Evolutionary conservation across 2,113 vertebrate genomes (phyloP).

Genomic region (Bubo bubo): DNA sequence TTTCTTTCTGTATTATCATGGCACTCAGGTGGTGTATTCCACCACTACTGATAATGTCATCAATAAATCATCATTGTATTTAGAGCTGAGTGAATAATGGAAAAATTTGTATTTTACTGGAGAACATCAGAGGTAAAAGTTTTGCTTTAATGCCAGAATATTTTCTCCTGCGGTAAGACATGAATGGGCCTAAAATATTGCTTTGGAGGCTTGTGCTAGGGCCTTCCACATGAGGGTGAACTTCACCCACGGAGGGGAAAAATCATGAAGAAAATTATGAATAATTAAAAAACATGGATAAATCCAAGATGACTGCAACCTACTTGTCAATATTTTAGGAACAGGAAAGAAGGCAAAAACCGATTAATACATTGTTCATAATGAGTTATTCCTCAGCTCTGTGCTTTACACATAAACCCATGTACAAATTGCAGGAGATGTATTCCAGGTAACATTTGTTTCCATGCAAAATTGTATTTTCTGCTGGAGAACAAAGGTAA

Average conservation of each 20-base stretch:
- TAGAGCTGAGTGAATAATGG: background rate
- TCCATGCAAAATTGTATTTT: background rate
- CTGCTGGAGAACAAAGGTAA: background rate
- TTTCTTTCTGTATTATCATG: background rate
- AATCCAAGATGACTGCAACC: constrained; percentile 7
- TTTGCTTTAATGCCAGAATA: background rate
- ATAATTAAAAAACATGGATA: constrained; percentile 28
- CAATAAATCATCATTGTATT: background rate
- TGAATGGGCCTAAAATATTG: background rate
- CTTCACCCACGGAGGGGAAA: background rate
- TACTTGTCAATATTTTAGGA: constrained; percentile 31
- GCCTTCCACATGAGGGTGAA: constrained; percentile 17
- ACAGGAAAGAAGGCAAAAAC: background rate
- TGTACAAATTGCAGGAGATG: background rate
- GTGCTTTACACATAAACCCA: background rate
- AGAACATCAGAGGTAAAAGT: background rate
- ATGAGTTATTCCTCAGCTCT: background rate
- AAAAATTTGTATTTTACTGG: background rate
- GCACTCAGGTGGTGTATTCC: background rate
- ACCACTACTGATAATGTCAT: background rate
- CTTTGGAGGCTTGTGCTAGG: background rate
- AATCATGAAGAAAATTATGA: background rate
- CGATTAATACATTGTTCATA: constrained; percentile 29
- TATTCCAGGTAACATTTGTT: constrained; percentile 2
- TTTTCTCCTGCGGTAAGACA: background rate